Evolutionary conservation across 1,140 invertebrate genomes (phyloP).

Genomic region (Drosophila murphyi): DNA sequence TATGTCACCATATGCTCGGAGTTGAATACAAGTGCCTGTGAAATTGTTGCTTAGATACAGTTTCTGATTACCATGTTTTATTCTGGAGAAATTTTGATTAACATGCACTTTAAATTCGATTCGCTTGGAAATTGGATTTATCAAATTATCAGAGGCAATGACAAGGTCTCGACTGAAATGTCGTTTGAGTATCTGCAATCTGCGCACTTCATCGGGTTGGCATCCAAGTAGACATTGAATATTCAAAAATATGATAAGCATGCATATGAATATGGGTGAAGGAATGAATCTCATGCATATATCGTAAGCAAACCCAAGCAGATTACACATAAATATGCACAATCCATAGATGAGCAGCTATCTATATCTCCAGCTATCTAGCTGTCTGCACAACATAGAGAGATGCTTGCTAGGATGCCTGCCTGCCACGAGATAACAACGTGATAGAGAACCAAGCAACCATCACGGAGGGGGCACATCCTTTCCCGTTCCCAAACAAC

Average conservation of each 20-base stretch:
- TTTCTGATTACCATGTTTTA: background rate
- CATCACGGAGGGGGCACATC: constrained; percentile 46
- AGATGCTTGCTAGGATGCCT: constrained; percentile 23
- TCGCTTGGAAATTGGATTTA: constrained; percentile 30
- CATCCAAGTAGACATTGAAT: constrained; percentile 44
- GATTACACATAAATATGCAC: constrained; percentile 65
- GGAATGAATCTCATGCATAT: constrained; percentile 60
- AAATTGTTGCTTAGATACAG: background rate
- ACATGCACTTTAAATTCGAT: constrained; percentile 1
- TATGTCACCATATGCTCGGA: background rate
- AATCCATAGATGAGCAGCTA: constrained; percentile 52
- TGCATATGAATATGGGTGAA: constrained; percentile 50
- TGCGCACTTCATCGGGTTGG: constrained; percentile 49
- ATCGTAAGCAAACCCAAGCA: constrained; percentile 48
- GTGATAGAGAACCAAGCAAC: constrained; percentile 44
- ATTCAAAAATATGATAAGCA: constrained; percentile 76
- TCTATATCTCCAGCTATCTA: constrained; percentile 33
- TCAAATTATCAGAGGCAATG: constrained; percentile 23
- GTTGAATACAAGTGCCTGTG: background rate
- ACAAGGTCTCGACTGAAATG: constrained; percentile 1
- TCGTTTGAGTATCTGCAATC: constrained; percentile 51
- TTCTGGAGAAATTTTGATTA: background rate
- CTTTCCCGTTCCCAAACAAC: constrained; percentile 47
- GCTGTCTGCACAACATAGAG: background rate
- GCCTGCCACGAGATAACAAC: constrained; percentile 36